A percentile compares a stretch with the other conserved stretches of the same genome.
These are phyloP conservation scores for Dinoponera quadriceps DNA, from an alignment of 1,140 invertebrate genomes.

Conservation along the genomic window DNA sequence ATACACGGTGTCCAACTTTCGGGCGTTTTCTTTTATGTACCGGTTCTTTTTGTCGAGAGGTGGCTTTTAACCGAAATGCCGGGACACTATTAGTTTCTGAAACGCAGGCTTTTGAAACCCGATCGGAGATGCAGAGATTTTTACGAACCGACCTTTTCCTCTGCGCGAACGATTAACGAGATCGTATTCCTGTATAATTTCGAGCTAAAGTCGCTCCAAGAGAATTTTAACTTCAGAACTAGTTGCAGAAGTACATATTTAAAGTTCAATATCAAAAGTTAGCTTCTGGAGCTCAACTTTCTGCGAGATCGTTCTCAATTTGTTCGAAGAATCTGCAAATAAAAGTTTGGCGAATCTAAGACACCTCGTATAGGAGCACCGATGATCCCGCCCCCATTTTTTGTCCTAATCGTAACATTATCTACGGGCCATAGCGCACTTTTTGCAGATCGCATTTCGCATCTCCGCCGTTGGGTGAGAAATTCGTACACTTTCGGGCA, in stretches of 20 bases:
- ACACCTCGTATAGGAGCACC: conserved; percentile 31
- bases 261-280: neutral
- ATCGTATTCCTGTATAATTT: neutral
- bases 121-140: neutral
- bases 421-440: conserved; percentile 62
- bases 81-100: neutral
- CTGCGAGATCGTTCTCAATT: neutral
- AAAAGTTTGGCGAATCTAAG: neutral
- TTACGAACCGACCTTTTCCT: neutral
- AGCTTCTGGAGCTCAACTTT: neutral
- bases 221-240: neutral
- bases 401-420: conserved; percentile 67
- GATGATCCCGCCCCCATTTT: conserved; percentile 53
- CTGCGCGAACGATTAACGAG: neutral
- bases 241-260: neutral
- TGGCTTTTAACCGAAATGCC: neutral
- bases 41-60: neutral
- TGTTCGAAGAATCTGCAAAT: neutral
- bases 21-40: neutral
- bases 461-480: conserved; percentile 66
- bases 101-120: neutral
- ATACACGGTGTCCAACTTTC: conserved; percentile 45
- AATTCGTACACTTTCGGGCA: conserved; percentile 74
- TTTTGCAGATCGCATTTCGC: conserved; percentile 71
- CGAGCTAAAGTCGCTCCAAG: neutral